A percentile compares a stretch with the other conserved stretches of the same genome.
phyloP scores from a whole-genome alignment of 2,888 invertebrate genomes.

The Tenthredo amoena region DNA sequence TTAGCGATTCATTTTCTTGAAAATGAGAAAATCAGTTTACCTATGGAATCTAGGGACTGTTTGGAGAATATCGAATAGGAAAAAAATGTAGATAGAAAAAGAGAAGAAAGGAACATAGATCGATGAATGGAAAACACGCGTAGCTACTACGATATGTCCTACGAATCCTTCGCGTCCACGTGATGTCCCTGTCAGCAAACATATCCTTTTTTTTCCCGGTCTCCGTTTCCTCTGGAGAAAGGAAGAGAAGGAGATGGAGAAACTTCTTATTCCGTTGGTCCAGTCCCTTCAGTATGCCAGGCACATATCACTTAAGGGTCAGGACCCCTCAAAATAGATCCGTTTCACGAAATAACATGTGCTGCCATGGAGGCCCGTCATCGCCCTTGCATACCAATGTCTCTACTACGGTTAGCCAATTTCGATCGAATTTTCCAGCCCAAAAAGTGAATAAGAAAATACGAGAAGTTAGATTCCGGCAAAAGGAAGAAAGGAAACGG shows the following conservation, averaged over 20 bases:
- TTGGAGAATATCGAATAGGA: neutral
- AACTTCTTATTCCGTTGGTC: conserved; percentile 50
- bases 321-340: conserved; percentile 75
- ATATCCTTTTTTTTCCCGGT: conserved; percentile 1
- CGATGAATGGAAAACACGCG: conserved; percentile 75
- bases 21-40: neutral
- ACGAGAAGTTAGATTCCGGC: neutral
- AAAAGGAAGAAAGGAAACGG: neutral
- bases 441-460: neutral
- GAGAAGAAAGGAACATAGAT: conserved; percentile 8
- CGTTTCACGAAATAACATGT: conserved; percentile 75
- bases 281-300: conserved; percentile 72
- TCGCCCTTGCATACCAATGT: conserved; percentile 72
- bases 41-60: neutral
- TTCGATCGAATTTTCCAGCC: conserved; percentile 30
- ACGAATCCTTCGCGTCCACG: conserved; percentile 7
- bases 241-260: neutral
- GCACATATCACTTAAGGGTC: conserved; percentile 77
- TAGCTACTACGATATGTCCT: conserved; percentile 64
- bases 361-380: conserved; percentile 72
- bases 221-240: neutral
- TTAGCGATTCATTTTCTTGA: neutral
- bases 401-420: conserved; percentile 59
- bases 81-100: neutral
- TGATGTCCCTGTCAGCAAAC: conserved; percentile 43